Conservation (phyloP, 92 coral and sea anemone species). For the Zoanthus solanderi region DNA sequence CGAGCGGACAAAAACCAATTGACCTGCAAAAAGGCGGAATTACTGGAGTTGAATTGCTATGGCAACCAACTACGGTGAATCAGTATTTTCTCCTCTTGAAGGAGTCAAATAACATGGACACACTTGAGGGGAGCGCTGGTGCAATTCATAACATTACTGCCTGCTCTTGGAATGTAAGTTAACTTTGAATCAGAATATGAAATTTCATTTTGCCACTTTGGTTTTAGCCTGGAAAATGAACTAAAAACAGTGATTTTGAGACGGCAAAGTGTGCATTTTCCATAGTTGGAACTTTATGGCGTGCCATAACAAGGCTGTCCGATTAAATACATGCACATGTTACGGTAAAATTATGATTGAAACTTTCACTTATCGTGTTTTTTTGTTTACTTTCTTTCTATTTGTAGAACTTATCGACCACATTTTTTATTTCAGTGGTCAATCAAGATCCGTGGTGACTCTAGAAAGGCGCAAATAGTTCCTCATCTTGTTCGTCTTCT, state of each 20-base stretch:
- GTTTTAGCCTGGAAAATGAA: not conserved
- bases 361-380: no score
- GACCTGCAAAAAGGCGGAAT: conserved; percentile 81
- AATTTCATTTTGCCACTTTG: no score
- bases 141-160: conserved; percentile 98
- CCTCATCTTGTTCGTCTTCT: conserved; percentile 86
- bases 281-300: no score
- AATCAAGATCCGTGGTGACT: conserved; percentile 94
- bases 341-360: no score
- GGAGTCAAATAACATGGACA: conserved; percentile 83
- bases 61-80: conserved; percentile 91
- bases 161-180: conserved; percentile 96
- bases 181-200: not conserved
- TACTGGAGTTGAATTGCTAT: conserved; percentile 89
- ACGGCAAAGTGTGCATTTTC: no score
- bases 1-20: conserved; percentile 64
- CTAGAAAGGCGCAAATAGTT: conserved; percentile 85
- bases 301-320: no score
- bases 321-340: no score
- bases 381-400: not conserved
- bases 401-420: not conserved
- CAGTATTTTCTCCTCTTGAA: conserved; percentile 83
- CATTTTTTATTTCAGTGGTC: conserved; percentile 78
- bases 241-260: not conserved
- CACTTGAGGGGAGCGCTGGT: conserved; percentile 96